Base-by-base conservation (phyloP, 37 sponge, comb jelly and placozoan genomes). In the Halisarca cf. caerulea region DNA sequence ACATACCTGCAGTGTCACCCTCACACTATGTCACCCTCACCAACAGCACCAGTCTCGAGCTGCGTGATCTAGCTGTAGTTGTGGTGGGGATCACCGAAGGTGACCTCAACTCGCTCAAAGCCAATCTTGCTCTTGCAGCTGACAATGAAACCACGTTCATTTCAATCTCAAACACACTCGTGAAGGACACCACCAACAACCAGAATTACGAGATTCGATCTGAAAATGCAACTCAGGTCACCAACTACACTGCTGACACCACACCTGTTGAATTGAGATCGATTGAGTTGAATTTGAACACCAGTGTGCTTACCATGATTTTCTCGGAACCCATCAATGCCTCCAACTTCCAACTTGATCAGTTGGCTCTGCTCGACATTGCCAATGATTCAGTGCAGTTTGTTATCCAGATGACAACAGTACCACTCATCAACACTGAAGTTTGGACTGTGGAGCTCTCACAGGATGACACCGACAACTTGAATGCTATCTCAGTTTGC, bases 281-380 rank as follows among this genome's bases (percentile, higher is more conserved):
- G 44, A 89, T 88, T 81, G 82, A 89, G 51, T 73, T 96, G 37
- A 91, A 96, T 59, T 83, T 96, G 21, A 88, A 81, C 43, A 83
- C 82, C 14, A 91, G 94, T 43, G 34, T 81, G 20, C 72, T 96
- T 1, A 89, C 85, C 0, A 72, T 96, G 25, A 81, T 80, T 54
- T 96, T 96, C 71, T 90, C 92, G 58, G 94, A 96, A 60, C 94
- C 97, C 28, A 79, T 96, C 24, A 82, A 94, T 35, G 84, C 81
- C 0, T 20, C 83, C 27, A 85, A 62, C 58, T 90, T 96, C 43
- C 74, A 96, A 66, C 51, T 90, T 21, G 78, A 80, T 38, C 88
- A 94, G 41, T 38, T 96, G 27, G 72, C 81, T 9, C 88, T 96
- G 36, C 81, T 88, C 28, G 78, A 87, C 38, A 28, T 39, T 0